Evolutionary conservation across 2,113 vertebrate species (phyloP).

Genomic region (Camelus dromedarius): DNA sequence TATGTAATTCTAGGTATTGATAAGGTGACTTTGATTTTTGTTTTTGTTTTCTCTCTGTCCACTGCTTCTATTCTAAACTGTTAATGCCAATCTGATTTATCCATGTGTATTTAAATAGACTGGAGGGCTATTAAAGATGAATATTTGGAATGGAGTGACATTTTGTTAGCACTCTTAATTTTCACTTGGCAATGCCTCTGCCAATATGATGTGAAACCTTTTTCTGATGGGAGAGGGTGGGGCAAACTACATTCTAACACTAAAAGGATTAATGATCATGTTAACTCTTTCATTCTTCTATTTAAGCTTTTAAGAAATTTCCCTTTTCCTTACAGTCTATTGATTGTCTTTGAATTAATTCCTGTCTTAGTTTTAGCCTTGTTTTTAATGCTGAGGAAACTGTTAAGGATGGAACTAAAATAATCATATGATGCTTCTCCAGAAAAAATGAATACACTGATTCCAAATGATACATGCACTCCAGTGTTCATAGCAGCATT

Average conservation of each 20-base stretch:
- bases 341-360: constrained; percentile 24
- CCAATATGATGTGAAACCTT: neutral
- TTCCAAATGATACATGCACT: neutral
- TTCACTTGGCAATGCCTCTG: neutral
- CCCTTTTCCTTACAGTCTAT: neutral
- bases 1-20: neutral
- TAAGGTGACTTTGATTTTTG: neutral
- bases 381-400: neutral
- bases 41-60: neutral
- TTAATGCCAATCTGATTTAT: neutral
- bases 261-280: neutral
- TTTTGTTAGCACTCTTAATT: neutral
- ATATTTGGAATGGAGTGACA: neutral
- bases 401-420: neutral
- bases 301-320: neutral
- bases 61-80: neutral
- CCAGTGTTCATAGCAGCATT: neutral
- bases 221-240: neutral
- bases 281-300: neutral
- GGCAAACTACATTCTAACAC: neutral
- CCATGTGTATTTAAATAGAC: neutral
- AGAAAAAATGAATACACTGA: neutral
- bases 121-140: neutral
- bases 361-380: neutral
- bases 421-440: neutral